phyloP scores from a whole-genome alignment of 2,797 vertebrate genomes.

The Myotis findleyi region DNA sequence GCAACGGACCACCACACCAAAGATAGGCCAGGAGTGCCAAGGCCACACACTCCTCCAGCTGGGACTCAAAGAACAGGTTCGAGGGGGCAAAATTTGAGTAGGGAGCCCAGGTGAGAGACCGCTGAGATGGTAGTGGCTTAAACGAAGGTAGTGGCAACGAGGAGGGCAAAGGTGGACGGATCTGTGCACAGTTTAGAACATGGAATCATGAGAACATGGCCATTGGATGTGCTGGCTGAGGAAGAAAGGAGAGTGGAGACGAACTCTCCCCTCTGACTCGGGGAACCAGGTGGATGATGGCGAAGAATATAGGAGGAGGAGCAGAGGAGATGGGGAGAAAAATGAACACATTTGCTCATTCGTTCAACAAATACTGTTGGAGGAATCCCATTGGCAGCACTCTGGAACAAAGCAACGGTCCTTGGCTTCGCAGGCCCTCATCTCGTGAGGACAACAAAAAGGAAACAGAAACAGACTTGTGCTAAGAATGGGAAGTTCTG shows the following conservation, averaged over 20 bases:
- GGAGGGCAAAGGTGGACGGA: not conserved
- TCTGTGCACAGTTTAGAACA: not conserved
- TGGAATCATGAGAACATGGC: not conserved
- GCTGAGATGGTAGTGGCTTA: not conserved
- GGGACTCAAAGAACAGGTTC: not conserved
- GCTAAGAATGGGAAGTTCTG: not conserved
- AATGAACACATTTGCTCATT: not conserved
- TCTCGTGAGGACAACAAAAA: not conserved
- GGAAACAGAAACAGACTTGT: not conserved
- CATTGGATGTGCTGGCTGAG: not conserved
- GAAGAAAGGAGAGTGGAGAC: not conserved
- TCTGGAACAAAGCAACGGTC: not conserved
- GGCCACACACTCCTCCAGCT: not conserved
- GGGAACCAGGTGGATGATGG: not conserved
- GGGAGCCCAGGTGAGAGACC: not conserved
- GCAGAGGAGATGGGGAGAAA: not conserved
- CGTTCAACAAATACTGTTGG: not conserved
- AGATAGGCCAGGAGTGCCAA: rapidly evolving
- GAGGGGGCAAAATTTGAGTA: not conserved
- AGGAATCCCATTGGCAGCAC: not conserved
- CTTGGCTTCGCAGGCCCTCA: not conserved
- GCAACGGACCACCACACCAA: not conserved
- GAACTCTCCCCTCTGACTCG: not conserved
- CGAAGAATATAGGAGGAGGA: not conserved
- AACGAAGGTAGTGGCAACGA: not conserved